Conservation (phyloP, 2,797 vertebrate genomes). For the Liasis olivaceus region DNA sequence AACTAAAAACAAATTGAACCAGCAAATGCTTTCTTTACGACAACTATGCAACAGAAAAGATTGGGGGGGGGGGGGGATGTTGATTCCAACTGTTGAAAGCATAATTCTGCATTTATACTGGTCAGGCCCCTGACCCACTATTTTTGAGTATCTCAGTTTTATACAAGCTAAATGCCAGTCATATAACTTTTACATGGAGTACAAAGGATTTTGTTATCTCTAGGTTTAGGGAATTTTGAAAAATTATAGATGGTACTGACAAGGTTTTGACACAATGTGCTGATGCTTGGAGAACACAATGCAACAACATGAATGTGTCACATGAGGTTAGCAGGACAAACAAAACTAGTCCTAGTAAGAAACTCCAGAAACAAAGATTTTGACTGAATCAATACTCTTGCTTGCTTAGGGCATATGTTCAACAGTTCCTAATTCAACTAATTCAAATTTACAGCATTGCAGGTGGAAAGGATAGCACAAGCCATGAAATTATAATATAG, state of each 20-base stretch:
- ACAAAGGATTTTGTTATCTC: not conserved
- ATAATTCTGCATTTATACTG: not conserved
- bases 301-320: not conserved
- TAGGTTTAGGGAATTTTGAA: conserved; percentile 27
- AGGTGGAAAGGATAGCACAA: not conserved
- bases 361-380: not conserved
- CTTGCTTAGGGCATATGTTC: not conserved
- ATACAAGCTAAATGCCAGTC: conserved; percentile 5
- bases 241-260: not conserved
- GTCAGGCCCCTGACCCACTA: conserved; percentile 27
- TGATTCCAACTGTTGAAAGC: conserved; percentile 56
- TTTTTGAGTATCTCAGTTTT: conserved; percentile 47
- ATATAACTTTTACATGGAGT: conserved; percentile 22
- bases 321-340: not conserved
- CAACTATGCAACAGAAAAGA: conserved; percentile 39
- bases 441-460: not conserved
- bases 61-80: not conserved
- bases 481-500: not conserved
- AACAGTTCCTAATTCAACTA: not conserved
- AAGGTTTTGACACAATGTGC: not conserved
- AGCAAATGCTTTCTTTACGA: conserved; percentile 65
- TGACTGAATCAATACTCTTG: not conserved
- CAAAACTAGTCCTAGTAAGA: not conserved
- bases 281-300: not conserved
- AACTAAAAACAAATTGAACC: conserved; percentile 71